Base-by-base conservation (phyloP, 2,797 vertebrate genomes). In the Alauda arvensis region DNA sequence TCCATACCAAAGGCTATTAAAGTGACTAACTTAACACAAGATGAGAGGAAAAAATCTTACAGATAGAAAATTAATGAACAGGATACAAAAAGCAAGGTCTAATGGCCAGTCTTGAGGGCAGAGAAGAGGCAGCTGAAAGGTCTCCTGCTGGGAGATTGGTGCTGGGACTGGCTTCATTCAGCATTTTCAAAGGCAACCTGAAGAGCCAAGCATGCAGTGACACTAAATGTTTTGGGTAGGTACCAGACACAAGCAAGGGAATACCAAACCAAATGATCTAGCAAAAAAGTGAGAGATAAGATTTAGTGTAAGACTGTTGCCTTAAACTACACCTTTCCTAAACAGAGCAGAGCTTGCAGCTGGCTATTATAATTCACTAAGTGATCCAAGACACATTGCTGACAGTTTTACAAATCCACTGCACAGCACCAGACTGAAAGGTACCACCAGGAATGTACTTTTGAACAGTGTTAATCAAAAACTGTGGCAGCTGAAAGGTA, bases 51-150 rank as follows among this genome's bases (percentile, higher is more conserved):
- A 66, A 43, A 33, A 14, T 57, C 57, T 77, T 61, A 71, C 28
- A 83, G 71, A 75, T 24, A 67, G 52, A 86, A 92, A 85, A 78
- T 67, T 56, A 62, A 76, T 18, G 17, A 78, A 66, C 40, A 88
- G 37, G 45, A 69, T 52, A 91, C 63, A 88, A 82, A 89, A 91
- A 78, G 13, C 70, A 87, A 92, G 49, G 31, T 48, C 69, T 87
- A 91, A 71, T 42, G 67, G 63, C 20, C 55, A 52, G 40, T 74
- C 56, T 75, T 83, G 66, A 65, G 62, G 40, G 25, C 76, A 62
- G 33, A 77, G 46, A 77, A 52, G 11, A 72, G 39, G 53, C 45
- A 85, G 76, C 52, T 82, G 66, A 85, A 78, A 68, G 43, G 43
- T 59, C 23, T 71, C 40, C 77, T 87, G 80, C 49, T 69, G 85